phyloP scores from a whole-genome alignment of 2,888 invertebrate species.

The Elysia crispata region DNA sequence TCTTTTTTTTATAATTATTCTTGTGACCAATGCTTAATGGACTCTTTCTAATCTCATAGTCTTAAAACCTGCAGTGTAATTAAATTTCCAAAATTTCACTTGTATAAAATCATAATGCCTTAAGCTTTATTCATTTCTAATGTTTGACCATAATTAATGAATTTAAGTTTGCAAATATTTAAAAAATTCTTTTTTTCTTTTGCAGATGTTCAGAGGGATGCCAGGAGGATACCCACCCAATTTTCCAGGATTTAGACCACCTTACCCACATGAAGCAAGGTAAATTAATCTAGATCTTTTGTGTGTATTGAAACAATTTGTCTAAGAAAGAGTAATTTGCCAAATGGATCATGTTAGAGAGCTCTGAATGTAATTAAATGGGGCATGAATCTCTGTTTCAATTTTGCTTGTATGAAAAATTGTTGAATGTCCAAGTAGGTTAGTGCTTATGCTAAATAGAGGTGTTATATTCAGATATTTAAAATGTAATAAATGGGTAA shows the following conservation, averaged over 20 bases:
- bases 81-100: not conserved
- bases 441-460: no score
- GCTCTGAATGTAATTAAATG: no score
- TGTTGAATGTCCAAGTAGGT: no score
- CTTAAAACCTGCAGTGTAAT: not conserved
- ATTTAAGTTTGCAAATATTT: not conserved
- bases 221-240: constrained; percentile 75
- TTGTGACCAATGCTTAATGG: no score
- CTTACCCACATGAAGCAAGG: constrained; percentile 73
- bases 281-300: constrained; percentile 50
- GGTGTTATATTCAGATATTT: no score
- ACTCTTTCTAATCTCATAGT: not conserved
- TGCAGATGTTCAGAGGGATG: constrained; percentile 76
- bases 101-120: not conserved
- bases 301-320: no score
- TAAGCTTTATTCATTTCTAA: not conserved
- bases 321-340: no score
- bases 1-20: constrained; percentile 14
- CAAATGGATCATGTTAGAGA: no score
- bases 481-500: no score
- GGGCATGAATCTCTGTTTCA: no score
- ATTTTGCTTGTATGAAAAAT: no score
- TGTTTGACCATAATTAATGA: not conserved
- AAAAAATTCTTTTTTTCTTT: constrained; percentile 6
- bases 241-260: constrained; percentile 74